phyloP scores from a whole-genome alignment of 2,113 vertebrate genomes.

The Athene noctua region DNA sequence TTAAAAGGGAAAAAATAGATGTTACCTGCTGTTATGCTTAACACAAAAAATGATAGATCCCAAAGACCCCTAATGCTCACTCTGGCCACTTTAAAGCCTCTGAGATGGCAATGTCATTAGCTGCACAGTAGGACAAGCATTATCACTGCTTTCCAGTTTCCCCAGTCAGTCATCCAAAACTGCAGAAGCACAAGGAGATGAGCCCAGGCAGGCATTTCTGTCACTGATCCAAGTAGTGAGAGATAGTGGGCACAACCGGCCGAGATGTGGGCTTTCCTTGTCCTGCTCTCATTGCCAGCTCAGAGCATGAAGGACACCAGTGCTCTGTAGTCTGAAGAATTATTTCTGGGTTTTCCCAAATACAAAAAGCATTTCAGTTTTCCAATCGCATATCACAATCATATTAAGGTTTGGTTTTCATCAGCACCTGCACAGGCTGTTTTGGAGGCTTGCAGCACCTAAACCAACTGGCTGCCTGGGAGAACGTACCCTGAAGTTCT shows the following conservation, averaged over 20 bases:
- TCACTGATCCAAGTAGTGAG: not conserved
- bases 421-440: not conserved
- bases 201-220: not conserved
- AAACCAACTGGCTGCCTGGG: not conserved
- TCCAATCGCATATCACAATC: not conserved
- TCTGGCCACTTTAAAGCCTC: not conserved
- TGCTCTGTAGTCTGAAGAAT: not conserved
- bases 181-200: not conserved
- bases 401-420: not conserved
- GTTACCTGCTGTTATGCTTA: not conserved
- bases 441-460: not conserved
- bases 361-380: not conserved
- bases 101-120: not conserved
- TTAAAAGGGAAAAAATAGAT: not conserved
- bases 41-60: not conserved
- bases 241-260: not conserved
- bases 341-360: not conserved
- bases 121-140: not conserved
- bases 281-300: fast-evolving
- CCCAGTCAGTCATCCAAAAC: not conserved
- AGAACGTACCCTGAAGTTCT: not conserved
- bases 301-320: fast-evolving
- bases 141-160: not conserved
- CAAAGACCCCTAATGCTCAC: not conserved
- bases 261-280: fast-evolving